A percentile compares a stretch with the other conserved stretches of the same genome.
Evolutionary conservation across 1,140 invertebrate genomes (phyloP).

Genomic region (Pissodes strobi): DNA sequence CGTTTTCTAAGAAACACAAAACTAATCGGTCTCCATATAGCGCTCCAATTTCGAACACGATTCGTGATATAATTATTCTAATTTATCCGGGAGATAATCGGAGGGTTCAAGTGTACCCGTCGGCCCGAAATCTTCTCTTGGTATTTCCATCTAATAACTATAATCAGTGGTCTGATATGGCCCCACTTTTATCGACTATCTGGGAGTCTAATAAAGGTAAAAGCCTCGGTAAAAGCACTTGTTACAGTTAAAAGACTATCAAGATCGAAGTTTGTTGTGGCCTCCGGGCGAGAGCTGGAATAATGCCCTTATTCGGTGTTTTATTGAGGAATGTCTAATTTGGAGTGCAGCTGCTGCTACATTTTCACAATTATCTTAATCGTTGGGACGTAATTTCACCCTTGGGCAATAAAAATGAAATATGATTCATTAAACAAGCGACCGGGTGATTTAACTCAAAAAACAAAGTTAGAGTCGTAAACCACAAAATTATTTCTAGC

Average conservation of each 20-base stretch:
- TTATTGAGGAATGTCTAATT: slow-evolving; percentile 14
- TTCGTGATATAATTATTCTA: slow-evolving; percentile 34
- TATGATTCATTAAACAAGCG: too few relatives aligned
- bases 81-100: slow-evolving; percentile 27
- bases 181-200: slow-evolving; percentile 27
- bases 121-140: slow-evolving; percentile 25
- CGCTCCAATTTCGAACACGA: slow-evolving; percentile 23
- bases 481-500: too few relatives aligned
- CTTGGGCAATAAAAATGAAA: too few relatives aligned
- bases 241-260: slow-evolving; percentile 30
- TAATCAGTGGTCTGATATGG: slow-evolving; percentile 28
- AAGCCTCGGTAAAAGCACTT: slow-evolving; percentile 32
- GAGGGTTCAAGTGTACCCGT: slow-evolving; percentile 10
- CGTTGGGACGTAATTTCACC: too few relatives aligned
- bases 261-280: slow-evolving; percentile 16
- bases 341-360: not conserved
- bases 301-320: not conserved
- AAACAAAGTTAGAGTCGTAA: too few relatives aligned
- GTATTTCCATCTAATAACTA: slow-evolving; percentile 34
- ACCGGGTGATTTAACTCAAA: too few relatives aligned
- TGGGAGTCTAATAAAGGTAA: slow-evolving; percentile 33
- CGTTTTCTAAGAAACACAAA: too few relatives aligned
- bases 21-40: too few relatives aligned
- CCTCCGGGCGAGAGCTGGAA: too few relatives aligned
- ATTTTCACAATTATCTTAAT: slow-evolving; percentile 17